Evolutionary conservation across 30 jellyfish, hydroid and myxozoan genomes (phyloP).

Genomic region (Kudoa iwatai): DNA sequence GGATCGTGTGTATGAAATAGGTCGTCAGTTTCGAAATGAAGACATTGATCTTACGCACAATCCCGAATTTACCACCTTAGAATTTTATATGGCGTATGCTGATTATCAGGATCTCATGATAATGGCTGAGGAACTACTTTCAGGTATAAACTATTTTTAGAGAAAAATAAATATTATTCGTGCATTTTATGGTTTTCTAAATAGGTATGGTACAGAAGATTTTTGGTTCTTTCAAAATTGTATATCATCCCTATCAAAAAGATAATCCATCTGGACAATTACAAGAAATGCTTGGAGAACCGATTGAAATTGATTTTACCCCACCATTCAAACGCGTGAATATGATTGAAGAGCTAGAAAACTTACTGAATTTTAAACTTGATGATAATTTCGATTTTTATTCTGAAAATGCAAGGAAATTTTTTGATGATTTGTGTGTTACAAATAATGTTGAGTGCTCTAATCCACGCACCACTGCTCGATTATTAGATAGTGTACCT

Average conservation of each 20-base stretch:
- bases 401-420: slow-evolving; percentile 22
- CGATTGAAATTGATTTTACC: slow-evolving; percentile 56
- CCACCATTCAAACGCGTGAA: slow-evolving; percentile 47
- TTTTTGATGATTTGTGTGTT: slow-evolving; percentile 30
- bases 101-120: slow-evolving; percentile 53
- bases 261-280: slow-evolving; percentile 25
- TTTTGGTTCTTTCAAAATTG: slow-evolving; percentile 31
- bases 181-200: too few relatives aligned
- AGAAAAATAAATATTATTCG: too few relatives aligned
- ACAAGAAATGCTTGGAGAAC: too few relatives aligned
- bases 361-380: slow-evolving; percentile 17
- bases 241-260: slow-evolving; percentile 41
- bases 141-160: slow-evolving; percentile 28
- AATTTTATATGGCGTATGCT: slow-evolving; percentile 82
- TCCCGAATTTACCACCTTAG: slow-evolving; percentile 85
- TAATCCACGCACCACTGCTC: slow-evolving; percentile 40
- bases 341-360: slow-evolving; percentile 42
- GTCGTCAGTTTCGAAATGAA: slow-evolving; percentile 71
- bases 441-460: slow-evolving; percentile 43
- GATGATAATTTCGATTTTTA: slow-evolving; percentile 10
- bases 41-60: slow-evolving; percentile 60
- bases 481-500: slow-evolving; percentile 50
- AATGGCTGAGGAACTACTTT: slow-evolving; percentile 28
- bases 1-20: slow-evolving; percentile 59
- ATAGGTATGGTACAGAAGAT: slow-evolving; percentile 33